Evolutionary conservation across 2,888 invertebrate species (phyloP).

Genomic region (Lasius fuliginosus): DNA sequence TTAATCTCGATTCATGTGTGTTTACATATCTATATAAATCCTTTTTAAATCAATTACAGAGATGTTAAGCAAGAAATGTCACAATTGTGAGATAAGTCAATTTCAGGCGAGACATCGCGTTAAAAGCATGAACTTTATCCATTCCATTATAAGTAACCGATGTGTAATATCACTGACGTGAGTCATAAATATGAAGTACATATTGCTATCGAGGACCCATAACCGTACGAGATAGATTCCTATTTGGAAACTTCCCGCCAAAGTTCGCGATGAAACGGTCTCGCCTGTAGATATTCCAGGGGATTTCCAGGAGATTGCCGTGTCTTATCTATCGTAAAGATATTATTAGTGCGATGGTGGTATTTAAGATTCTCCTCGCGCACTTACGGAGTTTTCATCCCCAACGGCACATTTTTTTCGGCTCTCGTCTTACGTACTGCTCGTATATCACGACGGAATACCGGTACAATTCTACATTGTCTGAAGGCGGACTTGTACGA

Average conservation of each 20-base stretch:
- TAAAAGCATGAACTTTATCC: background rate
- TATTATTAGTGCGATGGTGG: constrained; percentile 9
- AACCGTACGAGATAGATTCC: constrained; percentile 25
- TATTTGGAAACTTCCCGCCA: background rate
- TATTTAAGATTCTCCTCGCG: constrained; percentile 5
- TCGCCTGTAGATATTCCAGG: background rate
- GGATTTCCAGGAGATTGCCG: background rate
- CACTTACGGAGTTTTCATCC: background rate
- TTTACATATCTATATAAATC: background rate
- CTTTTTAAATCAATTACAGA: background rate
- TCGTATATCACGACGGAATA: constrained; percentile 27
- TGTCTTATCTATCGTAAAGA: constrained; percentile 20
- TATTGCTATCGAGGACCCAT: constrained; percentile 16
- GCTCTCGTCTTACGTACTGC: background rate
- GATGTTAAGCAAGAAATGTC: background rate
- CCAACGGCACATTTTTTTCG: background rate
- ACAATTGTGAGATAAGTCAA: background rate
- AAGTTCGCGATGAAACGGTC: constrained; percentile 6
- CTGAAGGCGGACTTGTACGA: background rate
- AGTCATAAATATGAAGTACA: constrained; percentile 11
- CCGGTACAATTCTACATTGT: constrained; percentile 1
- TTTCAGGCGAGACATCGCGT: background rate
- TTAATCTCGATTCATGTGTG: background rate
- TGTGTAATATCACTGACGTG: background rate
- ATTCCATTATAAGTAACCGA: background rate